Conservation (phyloP, 2,113 vertebrate genomes). For the Petromus typicus region DNA sequence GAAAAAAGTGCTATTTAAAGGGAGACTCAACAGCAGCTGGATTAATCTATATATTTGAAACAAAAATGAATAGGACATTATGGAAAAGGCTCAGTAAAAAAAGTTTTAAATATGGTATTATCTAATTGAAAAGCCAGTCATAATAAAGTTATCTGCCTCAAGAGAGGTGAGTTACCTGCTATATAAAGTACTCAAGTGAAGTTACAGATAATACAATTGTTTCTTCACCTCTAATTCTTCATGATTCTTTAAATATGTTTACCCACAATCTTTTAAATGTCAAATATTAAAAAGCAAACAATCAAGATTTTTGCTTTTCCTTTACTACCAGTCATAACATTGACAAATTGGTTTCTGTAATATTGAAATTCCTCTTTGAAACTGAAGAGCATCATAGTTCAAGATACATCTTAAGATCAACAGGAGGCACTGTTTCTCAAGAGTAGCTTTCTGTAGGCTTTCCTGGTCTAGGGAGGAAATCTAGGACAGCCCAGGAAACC, state of each 20-base stretch:
- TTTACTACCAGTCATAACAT: not conserved
- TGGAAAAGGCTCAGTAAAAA: not conserved
- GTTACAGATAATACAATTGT: not conserved
- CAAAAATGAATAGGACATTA: not conserved
- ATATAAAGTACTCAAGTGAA: not conserved
- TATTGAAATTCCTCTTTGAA: not conserved
- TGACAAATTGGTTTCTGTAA: not conserved
- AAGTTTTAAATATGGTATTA: not conserved
- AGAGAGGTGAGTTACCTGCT: not conserved
- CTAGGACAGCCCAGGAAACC: not conserved
- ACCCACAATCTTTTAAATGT: not conserved
- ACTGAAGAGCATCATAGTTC: not conserved
- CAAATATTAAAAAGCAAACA: constrained; percentile 12
- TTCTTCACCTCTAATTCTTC: not conserved
- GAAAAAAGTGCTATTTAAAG: not conserved
- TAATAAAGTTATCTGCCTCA: not conserved
- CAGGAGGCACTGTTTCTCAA: not conserved
- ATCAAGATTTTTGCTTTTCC: not conserved
- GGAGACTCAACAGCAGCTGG: not conserved
- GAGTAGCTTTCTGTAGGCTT: not conserved
- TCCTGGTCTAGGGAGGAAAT: not conserved
- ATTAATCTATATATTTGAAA: not conserved
- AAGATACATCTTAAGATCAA: not conserved
- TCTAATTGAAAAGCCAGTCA: not conserved
- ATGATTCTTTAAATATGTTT: not conserved